Percentiles rank a stretch among this genome's conserved stretches.
Conservation (phyloP, 2,888 invertebrate species). For the Papilio gigon region DNA sequence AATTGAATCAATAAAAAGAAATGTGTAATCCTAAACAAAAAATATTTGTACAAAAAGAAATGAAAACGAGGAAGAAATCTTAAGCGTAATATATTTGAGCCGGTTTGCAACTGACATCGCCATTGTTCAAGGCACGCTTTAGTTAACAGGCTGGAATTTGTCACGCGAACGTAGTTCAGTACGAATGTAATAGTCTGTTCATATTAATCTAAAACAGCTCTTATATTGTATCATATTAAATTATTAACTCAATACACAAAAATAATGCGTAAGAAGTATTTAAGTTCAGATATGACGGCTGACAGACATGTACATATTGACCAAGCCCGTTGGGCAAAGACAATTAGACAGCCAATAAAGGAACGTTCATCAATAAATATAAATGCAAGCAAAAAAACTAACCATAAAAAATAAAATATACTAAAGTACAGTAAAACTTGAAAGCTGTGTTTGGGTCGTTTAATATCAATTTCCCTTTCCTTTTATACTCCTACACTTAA, state of each 20-base stretch:
- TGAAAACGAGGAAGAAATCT: slow-evolving; percentile 19
- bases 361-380: too few relatives aligned
- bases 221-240: background rate
- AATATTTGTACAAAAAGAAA: background rate
- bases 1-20: too few relatives aligned
- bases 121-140: slow-evolving; percentile 22
- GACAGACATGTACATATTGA: too few relatives aligned
- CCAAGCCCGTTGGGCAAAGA: too few relatives aligned
- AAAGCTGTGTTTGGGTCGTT: background rate
- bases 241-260: too few relatives aligned
- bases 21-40: too few relatives aligned
- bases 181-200: background rate
- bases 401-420: too few relatives aligned
- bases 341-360: too few relatives aligned
- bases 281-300: too few relatives aligned
- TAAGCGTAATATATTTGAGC: slow-evolving; percentile 16
- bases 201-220: background rate
- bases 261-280: too few relatives aligned
- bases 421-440: too few relatives aligned
- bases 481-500: background rate
- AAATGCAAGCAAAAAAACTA: too few relatives aligned
- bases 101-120: slow-evolving; percentile 22
- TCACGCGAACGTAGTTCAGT: background rate
- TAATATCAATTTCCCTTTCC: background rate
- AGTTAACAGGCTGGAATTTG: slow-evolving; percentile 21